Evolutionary conservation across 2,888 invertebrate genomes (phyloP).

Genomic region (Fragum sueziense): DNA sequence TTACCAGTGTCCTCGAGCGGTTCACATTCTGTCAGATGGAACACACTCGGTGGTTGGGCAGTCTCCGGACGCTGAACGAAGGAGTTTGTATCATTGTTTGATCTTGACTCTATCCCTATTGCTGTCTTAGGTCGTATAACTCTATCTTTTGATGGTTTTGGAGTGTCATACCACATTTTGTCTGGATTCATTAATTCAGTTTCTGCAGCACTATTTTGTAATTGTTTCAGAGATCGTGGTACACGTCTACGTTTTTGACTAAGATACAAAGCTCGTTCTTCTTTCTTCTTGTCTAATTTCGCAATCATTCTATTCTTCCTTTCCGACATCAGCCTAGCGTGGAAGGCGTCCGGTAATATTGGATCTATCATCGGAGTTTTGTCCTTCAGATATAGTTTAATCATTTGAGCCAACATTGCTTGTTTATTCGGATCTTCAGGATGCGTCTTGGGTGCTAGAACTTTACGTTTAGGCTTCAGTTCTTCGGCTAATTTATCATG

Average conservation of each 20-base stretch:
- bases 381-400: slow-evolving; percentile 73
- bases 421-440: slow-evolving; percentile 58
- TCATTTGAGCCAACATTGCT: slow-evolving; percentile 62
- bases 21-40: slow-evolving; percentile 65
- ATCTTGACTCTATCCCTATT: slow-evolving; percentile 49
- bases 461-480: slow-evolving; percentile 55
- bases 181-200: slow-evolving; percentile 62
- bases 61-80: slow-evolving; percentile 44
- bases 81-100: slow-evolving; percentile 13
- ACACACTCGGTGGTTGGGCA: slow-evolving; percentile 43
- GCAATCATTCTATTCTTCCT: slow-evolving; percentile 59
- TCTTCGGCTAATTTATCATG: slow-evolving; percentile 62
- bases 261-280: slow-evolving; percentile 48
- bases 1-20: slow-evolving; percentile 39
- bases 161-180: slow-evolving; percentile 22
- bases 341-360: slow-evolving; percentile 72
- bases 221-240: slow-evolving; percentile 69
- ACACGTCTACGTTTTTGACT: slow-evolving; percentile 53
- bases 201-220: slow-evolving; percentile 69
- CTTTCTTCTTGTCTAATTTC: slow-evolving; percentile 50
- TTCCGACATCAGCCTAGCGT: slow-evolving; percentile 67
- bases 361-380: slow-evolving; percentile 75
- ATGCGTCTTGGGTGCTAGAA: slow-evolving; percentile 40
- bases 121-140: slow-evolving; percentile 59
- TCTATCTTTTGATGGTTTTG: slow-evolving; percentile 38